Base-by-base conservation (phyloP, 2,888 invertebrate species). In the Epistrophella euchroma region DNA sequence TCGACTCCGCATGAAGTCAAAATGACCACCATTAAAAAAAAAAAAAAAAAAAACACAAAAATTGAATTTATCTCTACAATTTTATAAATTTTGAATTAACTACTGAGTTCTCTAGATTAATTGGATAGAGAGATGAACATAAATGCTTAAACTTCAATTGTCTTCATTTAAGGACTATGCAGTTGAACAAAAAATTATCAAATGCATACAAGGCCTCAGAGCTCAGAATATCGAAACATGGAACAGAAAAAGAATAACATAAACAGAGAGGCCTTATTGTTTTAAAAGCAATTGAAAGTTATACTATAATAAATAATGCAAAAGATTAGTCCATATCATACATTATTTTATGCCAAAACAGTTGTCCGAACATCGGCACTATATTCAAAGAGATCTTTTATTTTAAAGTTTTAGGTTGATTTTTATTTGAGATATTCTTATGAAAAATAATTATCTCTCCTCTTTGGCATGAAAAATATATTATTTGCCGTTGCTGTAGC, bases 221-320 rank as follows among this genome's bases (percentile, higher is more conserved):
- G n/a, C n/a, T n/a, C n/a, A n/a, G n/a, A n/a, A n/a, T n/a, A n/a
- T n/a, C n/a, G n/a, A n/a, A n/a, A n/a, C n/a, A n/a, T n/a, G n/a
- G n/a, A n/a, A n/a, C n/a, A n/a, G n/a, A 25, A 4, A 3, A 25
- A 25, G 4, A 25, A 25, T 28, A 28, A 35, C 47, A 19, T 6
- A 55, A n/a, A 28, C 25, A 40, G 1, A 32, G 13, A 4, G 13
- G 40, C 22, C 45, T 25, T 71, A 45, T 25, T 62, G 55, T 56
- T 72, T 78, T 19, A 72, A 47, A 78, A 40, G 62, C 77, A 45
- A 62, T 78, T 71, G 55, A 71, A 78, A 70, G 71, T 64, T 78
- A 64, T 56, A 19, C 55, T 71, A 62, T 55, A 71, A 78, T 64
- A 71, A 78, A 62, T 71, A 62, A 71, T 77, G 77, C 71, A 71